Evolutionary conservation across 2,797 vertebrate species (phyloP).

Genomic region (Bradypodion pumilum): DNA sequence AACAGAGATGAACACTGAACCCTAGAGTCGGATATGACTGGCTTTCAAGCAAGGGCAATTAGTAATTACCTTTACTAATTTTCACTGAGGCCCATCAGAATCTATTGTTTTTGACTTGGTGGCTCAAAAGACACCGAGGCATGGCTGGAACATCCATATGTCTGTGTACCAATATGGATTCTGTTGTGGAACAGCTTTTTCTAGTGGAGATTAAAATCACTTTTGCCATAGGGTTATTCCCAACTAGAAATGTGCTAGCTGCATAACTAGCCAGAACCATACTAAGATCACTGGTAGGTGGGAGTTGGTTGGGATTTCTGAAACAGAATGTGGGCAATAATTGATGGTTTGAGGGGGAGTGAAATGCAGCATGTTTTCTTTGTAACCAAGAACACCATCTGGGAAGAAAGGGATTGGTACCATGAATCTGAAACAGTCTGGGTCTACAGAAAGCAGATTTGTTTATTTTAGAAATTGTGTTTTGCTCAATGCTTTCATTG

Average conservation of each 20-base stretch:
- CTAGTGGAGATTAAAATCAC: conserved; percentile 17
- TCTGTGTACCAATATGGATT: conserved; percentile 13
- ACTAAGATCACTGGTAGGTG: conserved; percentile 21
- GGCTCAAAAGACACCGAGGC: neutral
- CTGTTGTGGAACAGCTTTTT: neutral
- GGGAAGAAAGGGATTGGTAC: conserved; percentile 21
- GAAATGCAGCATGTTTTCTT: neutral
- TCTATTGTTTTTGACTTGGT: neutral
- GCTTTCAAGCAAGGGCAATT: too few species aligned
- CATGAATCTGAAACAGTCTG: conserved; percentile 31
- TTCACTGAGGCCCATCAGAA: too few species aligned
- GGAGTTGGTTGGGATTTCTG: conserved; percentile 51
- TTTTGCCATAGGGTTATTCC: conserved; percentile 14
- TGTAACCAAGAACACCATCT: conserved; percentile 45
- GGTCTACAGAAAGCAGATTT: conserved; percentile 29
- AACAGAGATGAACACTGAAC: too few species aligned
- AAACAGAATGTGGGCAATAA: conserved; percentile 44
- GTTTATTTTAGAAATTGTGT: conserved; percentile 35
- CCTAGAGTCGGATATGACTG: too few species aligned
- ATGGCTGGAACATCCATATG: neutral
- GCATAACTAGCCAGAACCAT: neutral
- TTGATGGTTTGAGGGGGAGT: conserved; percentile 16
- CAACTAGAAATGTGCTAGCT: conserved; percentile 51
- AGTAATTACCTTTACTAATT: too few species aligned
- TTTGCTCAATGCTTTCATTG: neutral